Evolutionary conservation across 2,113 vertebrate species (phyloP).

Genomic region (Nycticryphes semicollaris): DNA sequence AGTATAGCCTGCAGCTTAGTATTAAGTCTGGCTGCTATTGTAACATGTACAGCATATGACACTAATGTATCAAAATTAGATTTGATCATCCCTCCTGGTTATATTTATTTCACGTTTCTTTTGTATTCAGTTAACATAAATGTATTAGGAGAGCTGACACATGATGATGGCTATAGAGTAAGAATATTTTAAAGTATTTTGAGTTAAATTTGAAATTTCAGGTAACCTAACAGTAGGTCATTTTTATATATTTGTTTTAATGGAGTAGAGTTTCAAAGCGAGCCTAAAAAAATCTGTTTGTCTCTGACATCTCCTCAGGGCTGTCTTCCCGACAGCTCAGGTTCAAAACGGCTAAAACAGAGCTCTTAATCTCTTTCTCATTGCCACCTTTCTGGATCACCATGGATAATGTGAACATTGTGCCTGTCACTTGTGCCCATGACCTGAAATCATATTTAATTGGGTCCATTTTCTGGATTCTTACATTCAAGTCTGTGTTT

Average conservation of each 20-base stretch:
- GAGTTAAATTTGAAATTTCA: slow-evolving; percentile 78
- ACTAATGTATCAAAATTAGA: slow-evolving; percentile 97
- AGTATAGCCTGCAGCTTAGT: slow-evolving; percentile 83
- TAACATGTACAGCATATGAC: slow-evolving; percentile 88
- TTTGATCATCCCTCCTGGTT: slow-evolving; percentile 89
- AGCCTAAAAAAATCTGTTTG: slow-evolving; percentile 41
- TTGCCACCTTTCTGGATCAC: slow-evolving; percentile 52
- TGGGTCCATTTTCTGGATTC: slow-evolving; percentile 22
- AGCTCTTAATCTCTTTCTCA: slow-evolving; percentile 58
- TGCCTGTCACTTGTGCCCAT: background rate
- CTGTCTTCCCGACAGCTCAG: slow-evolving; percentile 35
- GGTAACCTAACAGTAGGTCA: slow-evolving; percentile 70
- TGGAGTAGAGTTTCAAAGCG: slow-evolving; percentile 58
- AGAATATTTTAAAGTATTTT: slow-evolving; percentile 85
- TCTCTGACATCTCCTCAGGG: slow-evolving; percentile 48
- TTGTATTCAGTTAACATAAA: slow-evolving; percentile 91
- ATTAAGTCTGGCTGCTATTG: slow-evolving; percentile 83
- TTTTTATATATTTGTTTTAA: slow-evolving; percentile 73
- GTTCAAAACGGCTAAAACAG: slow-evolving; percentile 45
- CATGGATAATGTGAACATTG: background rate
- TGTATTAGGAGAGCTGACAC: slow-evolving; percentile 82
- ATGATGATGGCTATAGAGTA: slow-evolving; percentile 81
- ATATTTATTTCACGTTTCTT: slow-evolving; percentile 95
- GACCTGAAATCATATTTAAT: slow-evolving; percentile 46
- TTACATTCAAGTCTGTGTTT: slow-evolving; percentile 16